Conservation (phyloP, 2,888 invertebrate species). For the Aplocera efformata region DNA sequence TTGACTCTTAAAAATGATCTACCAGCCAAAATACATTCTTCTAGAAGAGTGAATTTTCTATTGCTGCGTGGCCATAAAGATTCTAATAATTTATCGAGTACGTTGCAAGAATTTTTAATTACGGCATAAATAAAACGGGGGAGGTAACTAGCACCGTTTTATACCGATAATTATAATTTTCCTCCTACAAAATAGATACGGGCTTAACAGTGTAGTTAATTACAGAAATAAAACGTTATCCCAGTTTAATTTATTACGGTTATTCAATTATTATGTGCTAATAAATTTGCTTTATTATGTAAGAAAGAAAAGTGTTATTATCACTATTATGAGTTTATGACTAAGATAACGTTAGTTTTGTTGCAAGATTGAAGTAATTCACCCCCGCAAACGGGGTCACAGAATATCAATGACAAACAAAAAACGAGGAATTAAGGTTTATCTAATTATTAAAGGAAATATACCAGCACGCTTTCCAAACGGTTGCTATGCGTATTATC, state of each 20-base stretch:
- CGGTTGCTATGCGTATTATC: constrained; percentile 44
- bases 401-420: neutral
- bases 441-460: constrained; percentile 46
- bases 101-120: no score
- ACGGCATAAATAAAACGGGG: no score
- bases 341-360: constrained; percentile 1
- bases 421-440: constrained; percentile 10
- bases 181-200: neutral
- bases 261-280: neutral
- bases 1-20: no score
- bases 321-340: neutral
- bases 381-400: constrained; percentile 9
- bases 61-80: no score
- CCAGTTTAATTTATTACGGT: constrained; percentile 1
- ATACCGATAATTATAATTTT: constrained; percentile 1
- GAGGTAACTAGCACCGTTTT: neutral
- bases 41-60: no score
- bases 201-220: constrained; percentile 4
- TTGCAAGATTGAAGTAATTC: constrained; percentile 1
- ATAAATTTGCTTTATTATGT: neutral
- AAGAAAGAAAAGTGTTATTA: neutral
- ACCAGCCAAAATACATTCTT: no score
- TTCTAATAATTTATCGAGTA: no score
- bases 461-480: constrained; percentile 43
- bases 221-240: constrained; percentile 4